A percentile compares a stretch with the other conserved stretches of the same genome.
These are phyloP conservation scores for Acropora yongei DNA, from an alignment of 64 coral and sea anemone species.

Conservation along the genomic window DNA sequence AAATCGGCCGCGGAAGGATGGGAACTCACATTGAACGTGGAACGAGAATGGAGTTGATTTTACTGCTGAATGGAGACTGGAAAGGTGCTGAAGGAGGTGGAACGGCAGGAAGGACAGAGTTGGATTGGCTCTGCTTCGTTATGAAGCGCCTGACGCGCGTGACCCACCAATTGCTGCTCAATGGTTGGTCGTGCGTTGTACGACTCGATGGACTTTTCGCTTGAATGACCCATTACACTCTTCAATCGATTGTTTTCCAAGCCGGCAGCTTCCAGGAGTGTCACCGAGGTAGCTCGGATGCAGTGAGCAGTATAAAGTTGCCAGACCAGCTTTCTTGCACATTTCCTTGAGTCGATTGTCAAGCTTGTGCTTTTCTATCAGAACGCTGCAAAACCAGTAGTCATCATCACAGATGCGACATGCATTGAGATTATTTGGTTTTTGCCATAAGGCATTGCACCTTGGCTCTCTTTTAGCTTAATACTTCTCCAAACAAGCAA, in stretches of 20 bases:
- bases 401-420: too few relatives aligned
- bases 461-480: slow-evolving; percentile 25
- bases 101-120: background rate
- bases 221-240: slow-evolving; percentile 38
- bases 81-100: background rate
- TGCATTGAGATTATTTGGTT: too few relatives aligned
- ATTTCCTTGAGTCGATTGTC: slow-evolving; percentile 31
- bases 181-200: slow-evolving; percentile 30
- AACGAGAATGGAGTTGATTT: background rate
- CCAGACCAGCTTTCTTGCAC: slow-evolving; percentile 54
- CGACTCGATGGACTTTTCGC: slow-evolving; percentile 39
- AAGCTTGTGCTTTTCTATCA: slow-evolving; percentile 49
- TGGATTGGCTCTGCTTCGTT: background rate
- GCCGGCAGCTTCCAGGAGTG: slow-evolving; percentile 40
- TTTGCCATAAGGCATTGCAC: background rate
- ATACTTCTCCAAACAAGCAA: slow-evolving; percentile 30
- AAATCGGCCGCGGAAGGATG: too few relatives aligned
- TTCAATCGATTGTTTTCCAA: slow-evolving; percentile 45
- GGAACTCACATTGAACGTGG: background rate
- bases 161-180: slow-evolving; percentile 35
- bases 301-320: slow-evolving; percentile 57
- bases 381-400: slow-evolving; percentile 30
- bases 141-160: slow-evolving; percentile 12
- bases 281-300: slow-evolving; percentile 59
- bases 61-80: background rate